A percentile compares a stretch with the other conserved stretches of the same genome.
Evolutionary conservation across 2,888 invertebrate genomes (phyloP).

Genomic region (Sisyra nigra): DNA sequence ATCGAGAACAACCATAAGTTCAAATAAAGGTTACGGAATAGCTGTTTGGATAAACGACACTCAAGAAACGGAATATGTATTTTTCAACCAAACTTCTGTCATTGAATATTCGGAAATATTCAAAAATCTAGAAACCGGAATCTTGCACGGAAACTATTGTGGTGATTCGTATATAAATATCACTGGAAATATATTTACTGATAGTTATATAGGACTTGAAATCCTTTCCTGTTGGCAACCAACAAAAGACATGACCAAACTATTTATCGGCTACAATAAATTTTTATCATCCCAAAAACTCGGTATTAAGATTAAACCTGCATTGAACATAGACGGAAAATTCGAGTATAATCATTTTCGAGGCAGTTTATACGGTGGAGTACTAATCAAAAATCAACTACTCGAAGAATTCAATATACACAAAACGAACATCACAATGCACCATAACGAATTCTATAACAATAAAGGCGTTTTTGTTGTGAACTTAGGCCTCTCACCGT

Average conservation of each 20-base stretch:
- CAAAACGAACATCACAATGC: constrained; percentile 52
- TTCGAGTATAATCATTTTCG: constrained; percentile 84
- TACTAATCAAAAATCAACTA: constrained; percentile 66
- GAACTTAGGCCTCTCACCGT: constrained; percentile 75
- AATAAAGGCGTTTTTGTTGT: constrained; percentile 83
- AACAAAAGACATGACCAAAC: constrained; percentile 32
- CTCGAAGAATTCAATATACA: constrained; percentile 66
- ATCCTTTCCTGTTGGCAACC: constrained; percentile 68
- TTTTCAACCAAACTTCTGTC: constrained; percentile 71
- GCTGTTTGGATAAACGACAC: constrained; percentile 86
- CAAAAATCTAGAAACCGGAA: constrained; percentile 74
- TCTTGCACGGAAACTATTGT: constrained; percentile 88
- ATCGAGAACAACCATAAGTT: constrained; percentile 68
- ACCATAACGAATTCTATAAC: constrained; percentile 77
- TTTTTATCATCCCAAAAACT: constrained; percentile 52
- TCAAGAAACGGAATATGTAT: constrained; percentile 54
- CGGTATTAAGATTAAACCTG: constrained; percentile 64
- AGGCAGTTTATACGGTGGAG: constrained; percentile 63
- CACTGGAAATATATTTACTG: constrained; percentile 80
- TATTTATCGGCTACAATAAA: constrained; percentile 75
- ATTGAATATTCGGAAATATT: constrained; percentile 77
- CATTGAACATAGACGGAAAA: constrained; percentile 56
- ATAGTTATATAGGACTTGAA: constrained; percentile 65
- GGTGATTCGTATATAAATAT: constrained; percentile 72
- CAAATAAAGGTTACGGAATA: constrained; percentile 78